Evolutionary conservation across 92 coral and sea anemone genomes (phyloP), one percentile per base, ranked within the genome.

Genomic region (Paramuricea clavata): DNA sequence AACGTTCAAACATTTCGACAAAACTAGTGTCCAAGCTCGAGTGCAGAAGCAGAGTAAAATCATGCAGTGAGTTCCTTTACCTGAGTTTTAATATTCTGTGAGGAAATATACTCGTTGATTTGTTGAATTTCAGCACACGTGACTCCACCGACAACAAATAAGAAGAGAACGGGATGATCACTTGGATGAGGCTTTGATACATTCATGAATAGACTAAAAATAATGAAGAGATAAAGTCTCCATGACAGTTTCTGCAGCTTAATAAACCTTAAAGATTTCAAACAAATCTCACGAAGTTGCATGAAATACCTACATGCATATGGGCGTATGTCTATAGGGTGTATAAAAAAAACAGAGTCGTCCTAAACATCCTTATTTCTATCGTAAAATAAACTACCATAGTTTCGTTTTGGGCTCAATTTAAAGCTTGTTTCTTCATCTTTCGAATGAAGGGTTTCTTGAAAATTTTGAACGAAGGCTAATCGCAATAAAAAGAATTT

Each of bases 131-230:
- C 99, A 30, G 97, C 86, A 74, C 94, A 94, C 64, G 98, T 94
- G 90, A 97, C 79, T 86, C 99, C 99, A 41, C 99, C 99, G 42
- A 97, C 87, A 43, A 97, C 74, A 83, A 93, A 97, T 87, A 97
- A 47, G 61, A 97, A 95, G 60, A 97, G 90, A 12, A 97, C 74
- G 21, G 99, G 97, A 31, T 93, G 86, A 75, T 94, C 94, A 62
- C 85, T 93, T 0, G 99, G 99, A 57, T 98, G 94, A 42, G 99
- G 99, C 79, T 97, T 97, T 82, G 95, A 90, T n/a, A 97, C 99
- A 75, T 90, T 97, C 99, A 97, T 94, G 43, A 97, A 97, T 56
- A 97, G 89, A 86, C 99, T 97, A 83, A 26, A 76, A n/a, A n/a
- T n/a, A n/a, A n/a, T n/a, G n/a, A n/a, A n/a, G n/a, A n/a, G n/a